Conservation (phyloP, 1,140 invertebrate genomes). For the Aphis gossypii region DNA sequence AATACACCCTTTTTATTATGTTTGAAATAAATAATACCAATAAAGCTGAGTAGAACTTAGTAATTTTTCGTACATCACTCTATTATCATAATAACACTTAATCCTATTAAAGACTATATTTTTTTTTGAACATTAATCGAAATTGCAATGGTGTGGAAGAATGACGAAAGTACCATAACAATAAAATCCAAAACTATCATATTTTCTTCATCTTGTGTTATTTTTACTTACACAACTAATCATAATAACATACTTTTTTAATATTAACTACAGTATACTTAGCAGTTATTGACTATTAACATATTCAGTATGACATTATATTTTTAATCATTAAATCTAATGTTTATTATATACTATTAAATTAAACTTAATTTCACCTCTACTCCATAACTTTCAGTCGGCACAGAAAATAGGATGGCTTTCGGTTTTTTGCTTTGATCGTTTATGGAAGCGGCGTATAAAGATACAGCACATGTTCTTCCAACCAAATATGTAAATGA, state of each 20-base stretch:
- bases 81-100: too few species aligned
- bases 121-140: neutral
- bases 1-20: too few species aligned
- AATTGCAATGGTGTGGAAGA: too few species aligned
- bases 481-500: conserved; percentile 73
- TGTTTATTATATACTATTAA: neutral
- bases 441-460: conserved; percentile 73
- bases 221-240: too few species aligned
- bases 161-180: too few species aligned
- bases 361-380: conserved; percentile 67
- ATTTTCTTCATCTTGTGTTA: too few species aligned
- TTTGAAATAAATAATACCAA: too few species aligned
- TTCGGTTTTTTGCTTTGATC: conserved; percentile 71
- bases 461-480: conserved; percentile 71
- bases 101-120: neutral
- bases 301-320: neutral
- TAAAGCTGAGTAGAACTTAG: too few species aligned
- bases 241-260: neutral
- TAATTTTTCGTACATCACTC: too few species aligned
- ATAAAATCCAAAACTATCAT: too few species aligned
- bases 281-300: neutral
- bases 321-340: neutral
- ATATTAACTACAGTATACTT: neutral
- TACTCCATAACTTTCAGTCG: conserved; percentile 70
- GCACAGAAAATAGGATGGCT: conserved; percentile 71